Percentiles rank a stretch among this genome's conserved stretches.
Evolutionary conservation across 2,888 invertebrate species (phyloP).

Genomic region (Drosophila bunnanda): DNA sequence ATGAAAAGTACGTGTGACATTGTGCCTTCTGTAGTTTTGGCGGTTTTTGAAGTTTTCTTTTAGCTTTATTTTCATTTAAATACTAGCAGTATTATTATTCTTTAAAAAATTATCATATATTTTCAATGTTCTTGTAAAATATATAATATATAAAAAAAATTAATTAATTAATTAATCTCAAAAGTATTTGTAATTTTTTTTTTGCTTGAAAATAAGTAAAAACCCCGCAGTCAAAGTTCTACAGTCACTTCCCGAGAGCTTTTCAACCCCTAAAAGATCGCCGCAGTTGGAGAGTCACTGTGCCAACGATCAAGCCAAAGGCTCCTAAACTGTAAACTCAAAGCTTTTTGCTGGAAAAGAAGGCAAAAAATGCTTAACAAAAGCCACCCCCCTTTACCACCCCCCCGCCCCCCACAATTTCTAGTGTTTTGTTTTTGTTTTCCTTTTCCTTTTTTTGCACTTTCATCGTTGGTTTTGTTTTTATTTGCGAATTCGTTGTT

Average conservation of each 20-base stretch:
- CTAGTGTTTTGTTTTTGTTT: constrained; percentile 14
- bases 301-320: neutral
- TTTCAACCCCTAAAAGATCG: constrained; percentile 12
- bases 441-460: constrained; percentile 60
- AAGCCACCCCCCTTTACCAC: neutral
- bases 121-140: no score
- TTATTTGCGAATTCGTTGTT: constrained; percentile 82
- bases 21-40: no score
- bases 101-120: no score
- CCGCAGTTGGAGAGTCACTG: neutral
- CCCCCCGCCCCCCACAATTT: neutral
- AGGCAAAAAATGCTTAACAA: neutral
- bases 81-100: no score
- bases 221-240: neutral
- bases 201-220: neutral
- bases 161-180: no score
- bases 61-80: no score
- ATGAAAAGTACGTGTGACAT: no score
- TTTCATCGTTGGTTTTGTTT: constrained; percentile 79
- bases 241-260: neutral
- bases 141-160: no score
- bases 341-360: constrained; percentile 2
- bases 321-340: neutral
- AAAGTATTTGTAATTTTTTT: no score
- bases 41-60: no score